Evolutionary conservation across 2,113 vertebrate species (phyloP).

Genomic region (Ovis canadensis): DNA sequence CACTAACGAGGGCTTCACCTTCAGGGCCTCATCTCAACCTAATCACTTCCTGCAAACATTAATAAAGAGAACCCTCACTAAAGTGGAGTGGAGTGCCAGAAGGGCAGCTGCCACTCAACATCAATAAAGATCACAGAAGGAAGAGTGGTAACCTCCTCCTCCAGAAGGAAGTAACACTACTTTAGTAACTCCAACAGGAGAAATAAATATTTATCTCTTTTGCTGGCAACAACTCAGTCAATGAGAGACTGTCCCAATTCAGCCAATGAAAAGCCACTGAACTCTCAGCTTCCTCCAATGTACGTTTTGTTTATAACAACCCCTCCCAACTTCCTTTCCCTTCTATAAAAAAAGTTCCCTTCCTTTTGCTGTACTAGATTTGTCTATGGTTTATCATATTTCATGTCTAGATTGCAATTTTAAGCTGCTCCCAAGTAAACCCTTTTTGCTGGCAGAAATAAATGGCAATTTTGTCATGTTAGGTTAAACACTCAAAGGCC

Average conservation of each 20-base stretch:
- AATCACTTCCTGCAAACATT: neutral
- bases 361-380: neutral
- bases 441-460: neutral
- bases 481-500: neutral
- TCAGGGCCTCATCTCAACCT: neutral
- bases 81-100: too few relatives aligned
- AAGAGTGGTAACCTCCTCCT: neutral
- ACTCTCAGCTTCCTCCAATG: neutral
- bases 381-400: neutral
- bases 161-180: neutral
- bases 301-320: neutral
- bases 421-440: neutral
- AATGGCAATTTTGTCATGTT: neutral
- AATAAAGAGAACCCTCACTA: neutral
- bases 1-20: neutral
- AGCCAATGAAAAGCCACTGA: neutral
- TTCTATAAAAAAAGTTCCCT: neutral
- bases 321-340: neutral
- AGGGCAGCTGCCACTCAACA: neutral
- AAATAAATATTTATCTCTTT: neutral
- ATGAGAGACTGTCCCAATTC: neutral
- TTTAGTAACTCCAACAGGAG: neutral
- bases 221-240: neutral
- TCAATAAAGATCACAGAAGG: neutral
- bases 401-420: neutral